Evolutionary conservation across 2,888 invertebrate species (phyloP).

Genomic region (Rotaria socialis): DNA sequence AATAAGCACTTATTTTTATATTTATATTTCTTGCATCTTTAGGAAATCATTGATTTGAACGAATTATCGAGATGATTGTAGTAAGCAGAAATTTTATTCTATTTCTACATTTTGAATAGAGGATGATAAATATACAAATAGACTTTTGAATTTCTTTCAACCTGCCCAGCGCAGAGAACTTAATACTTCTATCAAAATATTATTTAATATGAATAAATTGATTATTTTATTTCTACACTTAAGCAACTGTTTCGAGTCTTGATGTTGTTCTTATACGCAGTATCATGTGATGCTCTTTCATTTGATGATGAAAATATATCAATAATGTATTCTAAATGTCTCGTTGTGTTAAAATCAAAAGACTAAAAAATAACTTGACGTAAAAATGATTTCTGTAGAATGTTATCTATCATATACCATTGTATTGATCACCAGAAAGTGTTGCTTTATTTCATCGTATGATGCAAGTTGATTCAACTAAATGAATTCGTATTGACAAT

Average conservation of each 20-base stretch:
- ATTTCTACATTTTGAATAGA: too few relatives aligned
- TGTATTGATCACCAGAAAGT: slow-evolving; percentile 67
- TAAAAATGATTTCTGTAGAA: slow-evolving; percentile 60
- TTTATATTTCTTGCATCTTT: too few relatives aligned
- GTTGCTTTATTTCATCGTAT: slow-evolving; percentile 62
- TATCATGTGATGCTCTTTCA: slow-evolving; percentile 72
- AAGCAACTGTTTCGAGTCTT: slow-evolving; percentile 74
- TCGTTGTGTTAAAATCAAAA: not conserved
- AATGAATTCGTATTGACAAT: slow-evolving; percentile 67
- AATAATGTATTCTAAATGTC: slow-evolving; percentile 69
- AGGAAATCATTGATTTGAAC: not conserved
- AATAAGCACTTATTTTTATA: too few relatives aligned
- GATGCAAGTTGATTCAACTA: slow-evolving; percentile 67
- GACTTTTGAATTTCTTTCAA: too few relatives aligned
- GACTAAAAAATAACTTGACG: slow-evolving; percentile 30
- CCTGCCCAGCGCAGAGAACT: too few relatives aligned
- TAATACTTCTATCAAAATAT: not conserved
- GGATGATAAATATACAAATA: too few relatives aligned
- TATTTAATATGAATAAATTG: too few relatives aligned
- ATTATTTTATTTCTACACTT: not conserved
- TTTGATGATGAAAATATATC: slow-evolving; percentile 74
- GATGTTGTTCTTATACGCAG: slow-evolving; percentile 74
- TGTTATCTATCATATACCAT: slow-evolving; percentile 70
- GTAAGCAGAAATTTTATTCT: too few relatives aligned
- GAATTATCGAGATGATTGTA: too few relatives aligned